Evolutionary conservation across 1,140 invertebrate species (phyloP).

Genomic region (Drosophila jambulina): DNA sequence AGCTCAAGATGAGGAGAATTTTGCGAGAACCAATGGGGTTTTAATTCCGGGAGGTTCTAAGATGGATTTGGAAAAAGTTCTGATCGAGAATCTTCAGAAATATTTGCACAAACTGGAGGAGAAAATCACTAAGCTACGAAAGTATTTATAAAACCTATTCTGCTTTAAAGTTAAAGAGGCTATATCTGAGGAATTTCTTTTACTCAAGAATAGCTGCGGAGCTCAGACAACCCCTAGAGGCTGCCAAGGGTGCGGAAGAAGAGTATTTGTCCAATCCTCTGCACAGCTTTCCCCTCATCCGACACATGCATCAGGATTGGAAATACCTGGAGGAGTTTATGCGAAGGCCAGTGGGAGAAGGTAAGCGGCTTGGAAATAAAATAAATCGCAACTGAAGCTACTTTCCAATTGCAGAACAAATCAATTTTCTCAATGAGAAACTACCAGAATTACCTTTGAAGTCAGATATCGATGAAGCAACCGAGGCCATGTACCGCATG

Average conservation of each 20-base stretch:
- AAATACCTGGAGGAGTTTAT: slow-evolving; percentile 10
- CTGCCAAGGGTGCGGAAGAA: slow-evolving; percentile 30
- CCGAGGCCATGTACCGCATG: slow-evolving; percentile 94
- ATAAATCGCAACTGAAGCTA: no score
- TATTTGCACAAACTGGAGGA: slow-evolving; percentile 30
- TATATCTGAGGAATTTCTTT: background rate
- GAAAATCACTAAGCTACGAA: slow-evolving; percentile 4
- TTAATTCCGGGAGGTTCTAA: background rate
- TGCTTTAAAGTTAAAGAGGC: background rate
- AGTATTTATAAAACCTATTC: slow-evolving; percentile 1
- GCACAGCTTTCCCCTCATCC: slow-evolving; percentile 46
- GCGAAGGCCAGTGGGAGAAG: slow-evolving; percentile 78
- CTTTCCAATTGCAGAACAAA: slow-evolving; percentile 63
- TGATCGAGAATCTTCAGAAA: slow-evolving; percentile 30
- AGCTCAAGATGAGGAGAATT: background rate
- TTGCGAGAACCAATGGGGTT: background rate
- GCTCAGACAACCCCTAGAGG: slow-evolving; percentile 6
- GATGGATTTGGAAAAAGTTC: slow-evolving; percentile 6
- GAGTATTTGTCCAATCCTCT: slow-evolving; percentile 65
- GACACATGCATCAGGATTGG: slow-evolving; percentile 61
- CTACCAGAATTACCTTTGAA: slow-evolving; percentile 91
- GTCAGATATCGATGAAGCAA: slow-evolving; percentile 95
- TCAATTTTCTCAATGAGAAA: slow-evolving; percentile 89
- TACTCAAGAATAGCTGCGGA: slow-evolving; percentile 23
- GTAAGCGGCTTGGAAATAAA: slow-evolving; percentile 56